These are phyloP conservation scores for Apodemus agrarius DNA, from an alignment of 2,797 vertebrate species.

Conservation along the genomic window DNA sequence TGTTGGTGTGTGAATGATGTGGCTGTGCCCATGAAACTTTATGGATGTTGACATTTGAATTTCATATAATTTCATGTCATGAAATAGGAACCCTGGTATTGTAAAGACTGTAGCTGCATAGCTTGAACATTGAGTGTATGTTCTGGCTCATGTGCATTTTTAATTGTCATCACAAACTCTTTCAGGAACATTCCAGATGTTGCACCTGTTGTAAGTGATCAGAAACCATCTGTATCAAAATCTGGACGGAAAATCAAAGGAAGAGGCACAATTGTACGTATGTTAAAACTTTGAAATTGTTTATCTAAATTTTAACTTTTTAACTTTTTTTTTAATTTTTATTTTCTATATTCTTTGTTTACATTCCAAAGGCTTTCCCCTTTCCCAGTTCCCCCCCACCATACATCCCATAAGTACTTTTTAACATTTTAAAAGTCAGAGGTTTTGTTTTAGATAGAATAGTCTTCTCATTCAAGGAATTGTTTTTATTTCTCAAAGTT, in stretches of 20 bases:
- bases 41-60: not conserved
- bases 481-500: not conserved
- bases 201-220: slow-evolving; percentile 85
- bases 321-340: no score
- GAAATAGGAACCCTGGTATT: not conserved
- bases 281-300: slow-evolving; percentile 63
- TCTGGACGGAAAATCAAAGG: slow-evolving; percentile 98
- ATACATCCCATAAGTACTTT: no score
- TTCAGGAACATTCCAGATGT: slow-evolving; percentile 91
- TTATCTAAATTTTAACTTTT: slow-evolving; percentile 16
- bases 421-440: slow-evolving; percentile 40
- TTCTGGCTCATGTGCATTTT: slow-evolving; percentile 33
- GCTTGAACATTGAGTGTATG: slow-evolving; percentile 19
- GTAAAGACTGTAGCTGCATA: not conserved
- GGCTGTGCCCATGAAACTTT: not conserved
- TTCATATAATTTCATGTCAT: not conserved
- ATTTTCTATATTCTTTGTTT: no score
- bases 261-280: slow-evolving; percentile 96
- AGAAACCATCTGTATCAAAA: slow-evolving; percentile 96
- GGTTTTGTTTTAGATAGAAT: slow-evolving; percentile 46
- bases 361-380: no score
- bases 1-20: not conserved
- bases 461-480: not conserved
- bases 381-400: no score
- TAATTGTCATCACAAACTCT: slow-evolving; percentile 64